phyloP scores from a whole-genome alignment of 2,888 invertebrate genomes.

The Oxycera nigricornis region DNA sequence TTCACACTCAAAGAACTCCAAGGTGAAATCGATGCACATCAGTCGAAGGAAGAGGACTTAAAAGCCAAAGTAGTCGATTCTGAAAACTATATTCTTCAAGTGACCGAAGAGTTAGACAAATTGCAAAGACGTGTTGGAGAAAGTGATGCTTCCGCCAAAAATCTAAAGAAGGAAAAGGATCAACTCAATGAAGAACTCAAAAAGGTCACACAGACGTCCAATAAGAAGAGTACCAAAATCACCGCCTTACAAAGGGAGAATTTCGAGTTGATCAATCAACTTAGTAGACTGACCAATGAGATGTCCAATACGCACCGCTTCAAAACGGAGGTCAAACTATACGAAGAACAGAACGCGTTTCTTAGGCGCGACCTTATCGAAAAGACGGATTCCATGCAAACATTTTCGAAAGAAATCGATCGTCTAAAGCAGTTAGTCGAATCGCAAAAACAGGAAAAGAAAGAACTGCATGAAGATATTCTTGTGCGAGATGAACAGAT shows the following conservation, averaged over 20 bases:
- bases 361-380: background rate
- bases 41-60: background rate
- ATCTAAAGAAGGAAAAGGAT: background rate
- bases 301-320: background rate
- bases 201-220: background rate
- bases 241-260: background rate
- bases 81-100: background rate
- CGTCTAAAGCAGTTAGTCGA: background rate
- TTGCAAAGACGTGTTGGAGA: background rate
- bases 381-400: background rate
- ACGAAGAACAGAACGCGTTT: background rate
- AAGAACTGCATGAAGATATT: conserved; percentile 14
- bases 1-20: background rate
- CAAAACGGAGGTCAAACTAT: background rate
- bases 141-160: background rate
- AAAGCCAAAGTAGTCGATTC: background rate
- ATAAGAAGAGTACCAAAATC: background rate
- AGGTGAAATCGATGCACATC: background rate
- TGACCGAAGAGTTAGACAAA: background rate
- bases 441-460: background rate
- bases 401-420: background rate
- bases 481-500: background rate
- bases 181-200: background rate
- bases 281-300: background rate
- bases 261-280: background rate